Evolutionary conservation across 2,797 vertebrate species (phyloP), one percentile per base, ranked within the genome.

Genomic region (Spheniscus humboldti): DNA sequence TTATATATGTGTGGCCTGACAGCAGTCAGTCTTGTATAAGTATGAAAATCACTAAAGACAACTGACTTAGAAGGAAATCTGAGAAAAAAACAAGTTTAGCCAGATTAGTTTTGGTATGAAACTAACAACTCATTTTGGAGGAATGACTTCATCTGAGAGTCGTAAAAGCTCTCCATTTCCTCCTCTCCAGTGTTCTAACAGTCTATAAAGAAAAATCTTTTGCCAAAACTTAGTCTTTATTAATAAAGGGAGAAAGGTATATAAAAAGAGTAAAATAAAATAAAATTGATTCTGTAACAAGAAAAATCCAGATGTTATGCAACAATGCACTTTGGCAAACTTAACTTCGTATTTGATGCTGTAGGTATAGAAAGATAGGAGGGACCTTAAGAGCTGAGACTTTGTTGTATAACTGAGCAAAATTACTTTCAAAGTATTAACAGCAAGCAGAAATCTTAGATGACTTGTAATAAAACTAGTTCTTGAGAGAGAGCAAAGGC

Each of bases 401-500:
- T 76, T 50, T 68, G 39, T 47, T 85, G 13, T 90, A 37, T 72
- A 92, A 85, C 78, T 53, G 50, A 86, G 60, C 18, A 91, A 96
- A 95, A 94, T 78, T 75, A 59, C 66, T 96, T 93, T 60, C 18
- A 28, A 72, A 90, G 30, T 81, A 78, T 75, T 93, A 94, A 78
- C 28, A 91, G 87, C 37, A 92, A 88, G 52, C 35, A 95, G 92
- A 88, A 86, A 73, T 84, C 73, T 79, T 91, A 80, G 81, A 91
- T 27, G 43, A 84, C 66, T 78, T 94, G 64, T 62, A 93, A 96
- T 90, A 96, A 96, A 93, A 88, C 57, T 45, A 79, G 35, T 57
- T 88, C 68, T 92, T 93, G 81, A 95, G 93, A 88, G 55, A 72
- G 87, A 90, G 62, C 69, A 93, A 94, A 96, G 94, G 95, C 59